Conservation (phyloP, 2,113 vertebrate genomes). For the Oceanites oceanicus region DNA sequence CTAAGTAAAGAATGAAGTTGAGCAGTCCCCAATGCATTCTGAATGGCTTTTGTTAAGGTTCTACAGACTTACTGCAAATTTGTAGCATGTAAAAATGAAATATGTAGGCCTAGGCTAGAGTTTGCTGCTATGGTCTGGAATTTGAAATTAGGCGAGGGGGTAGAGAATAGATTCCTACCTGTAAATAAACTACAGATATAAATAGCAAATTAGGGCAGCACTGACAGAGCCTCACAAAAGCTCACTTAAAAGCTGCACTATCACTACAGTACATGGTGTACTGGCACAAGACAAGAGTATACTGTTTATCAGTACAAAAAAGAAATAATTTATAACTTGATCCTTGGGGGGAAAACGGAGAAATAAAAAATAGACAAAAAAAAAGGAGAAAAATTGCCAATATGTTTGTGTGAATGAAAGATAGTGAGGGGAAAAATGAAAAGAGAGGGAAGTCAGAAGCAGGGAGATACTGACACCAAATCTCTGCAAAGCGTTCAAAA, state of each 20-base stretch:
- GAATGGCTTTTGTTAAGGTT: conserved; percentile 62
- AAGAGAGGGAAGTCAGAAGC: conserved; percentile 78
- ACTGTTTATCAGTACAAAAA: conserved; percentile 64
- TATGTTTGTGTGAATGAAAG: conserved; percentile 78
- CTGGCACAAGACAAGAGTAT: conserved; percentile 59
- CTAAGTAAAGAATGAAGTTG: conserved; percentile 51
- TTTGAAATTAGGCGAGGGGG: conserved; percentile 8
- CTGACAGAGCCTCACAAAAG: conserved; percentile 32
- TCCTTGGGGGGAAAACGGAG: conserved; percentile 47
- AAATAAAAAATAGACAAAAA: conserved; percentile 43
- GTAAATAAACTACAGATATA: conserved; percentile 37
- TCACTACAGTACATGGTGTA: conserved; percentile 18
- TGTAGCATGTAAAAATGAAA: not conserved
- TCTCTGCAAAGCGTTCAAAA: conserved; percentile 94
- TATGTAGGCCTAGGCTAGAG: not conserved
- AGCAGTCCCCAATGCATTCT: not conserved
- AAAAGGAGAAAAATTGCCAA: conserved; percentile 64
- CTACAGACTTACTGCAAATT: conserved; percentile 11
- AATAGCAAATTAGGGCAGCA: conserved; percentile 7
- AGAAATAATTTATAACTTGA: conserved; percentile 71
- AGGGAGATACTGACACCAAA: conserved; percentile 83
- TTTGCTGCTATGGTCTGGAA: not conserved
- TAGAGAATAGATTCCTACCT: conserved; percentile 40
- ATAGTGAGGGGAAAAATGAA: conserved; percentile 75
- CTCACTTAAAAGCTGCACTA: conserved; percentile 37